Evolutionary conservation across 2,888 invertebrate genomes (phyloP).

Genomic region (Acanthacorydalis orientalis): DNA sequence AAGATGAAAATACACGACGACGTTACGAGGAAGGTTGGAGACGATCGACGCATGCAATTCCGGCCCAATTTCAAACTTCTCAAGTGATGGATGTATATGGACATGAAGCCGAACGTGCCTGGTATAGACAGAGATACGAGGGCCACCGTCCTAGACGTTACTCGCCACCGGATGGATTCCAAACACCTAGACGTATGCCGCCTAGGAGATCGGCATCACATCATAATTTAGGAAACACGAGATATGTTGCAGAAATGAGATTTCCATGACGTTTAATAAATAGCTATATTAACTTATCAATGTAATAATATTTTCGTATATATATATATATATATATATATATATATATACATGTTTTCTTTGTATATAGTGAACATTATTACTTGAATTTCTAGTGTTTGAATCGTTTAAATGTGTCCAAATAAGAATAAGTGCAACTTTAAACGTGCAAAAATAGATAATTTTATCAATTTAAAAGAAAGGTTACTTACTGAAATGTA

Average conservation of each 20-base stretch:
- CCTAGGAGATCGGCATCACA: constrained; percentile 42
- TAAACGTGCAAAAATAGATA: too few species aligned
- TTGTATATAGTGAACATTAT: too few species aligned
- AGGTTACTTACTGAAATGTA: too few species aligned
- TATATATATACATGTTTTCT: too few species aligned
- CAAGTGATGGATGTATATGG: constrained; percentile 50
- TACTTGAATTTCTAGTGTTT: too few species aligned
- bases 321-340: too few species aligned
- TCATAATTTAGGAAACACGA: constrained; percentile 44
- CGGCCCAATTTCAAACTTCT: constrained; percentile 42
- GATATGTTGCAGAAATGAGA: constrained; percentile 44
- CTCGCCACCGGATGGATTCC: constrained; percentile 28
- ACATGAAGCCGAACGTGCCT: constrained; percentile 37
- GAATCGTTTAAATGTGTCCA: too few species aligned
- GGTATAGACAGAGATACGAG: constrained; percentile 25
- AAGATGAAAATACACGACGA: constrained; percentile 38
- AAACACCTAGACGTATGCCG: constrained; percentile 29
- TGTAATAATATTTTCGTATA: background rate
- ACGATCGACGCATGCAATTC: constrained; percentile 33
- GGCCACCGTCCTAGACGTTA: constrained; percentile 26
- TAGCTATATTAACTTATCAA: background rate
- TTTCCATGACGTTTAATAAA: constrained; percentile 34
- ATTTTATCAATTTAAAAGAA: too few species aligned
- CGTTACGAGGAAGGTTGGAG: constrained; percentile 56
- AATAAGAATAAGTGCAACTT: too few species aligned